Evolutionary conservation across 2,888 invertebrate species (phyloP).

Genomic region (Sipunculus nudus): DNA sequence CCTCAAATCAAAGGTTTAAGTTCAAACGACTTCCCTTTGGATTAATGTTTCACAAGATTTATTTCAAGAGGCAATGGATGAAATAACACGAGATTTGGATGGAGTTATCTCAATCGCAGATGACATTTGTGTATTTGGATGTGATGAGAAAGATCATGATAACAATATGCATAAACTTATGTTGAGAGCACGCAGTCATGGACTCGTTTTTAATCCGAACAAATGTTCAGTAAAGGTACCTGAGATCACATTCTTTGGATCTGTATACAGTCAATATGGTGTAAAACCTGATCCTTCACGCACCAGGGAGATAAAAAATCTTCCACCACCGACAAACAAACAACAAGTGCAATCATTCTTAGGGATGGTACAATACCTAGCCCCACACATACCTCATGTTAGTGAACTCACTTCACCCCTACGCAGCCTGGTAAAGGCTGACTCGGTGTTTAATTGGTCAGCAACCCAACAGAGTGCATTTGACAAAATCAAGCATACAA

Average conservation of each 20-base stretch:
- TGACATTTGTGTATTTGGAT: slow-evolving; percentile 6
- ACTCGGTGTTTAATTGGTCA: slow-evolving; percentile 18
- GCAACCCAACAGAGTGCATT: no score
- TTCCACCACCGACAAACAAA: slow-evolving; percentile 18
- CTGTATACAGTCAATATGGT: slow-evolving; percentile 17
- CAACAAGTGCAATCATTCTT: slow-evolving; percentile 28
- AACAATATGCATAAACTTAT: slow-evolving; percentile 1
- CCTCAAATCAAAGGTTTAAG: slow-evolving; percentile 4
- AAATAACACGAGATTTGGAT: neutral
- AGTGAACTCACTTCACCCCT: slow-evolving; percentile 16
- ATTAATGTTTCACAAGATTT: slow-evolving; percentile 7
- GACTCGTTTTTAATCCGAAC: slow-evolving; percentile 1
- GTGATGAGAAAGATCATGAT: slow-evolving; percentile 1
- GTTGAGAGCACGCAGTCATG: neutral
- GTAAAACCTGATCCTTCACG: slow-evolving; percentile 30
- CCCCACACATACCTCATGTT: slow-evolving; percentile 22
- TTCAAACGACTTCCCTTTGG: slow-evolving; percentile 13
- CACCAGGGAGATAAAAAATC: slow-evolving; percentile 17
- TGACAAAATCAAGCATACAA: no score
- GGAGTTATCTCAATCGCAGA: slow-evolving; percentile 8
- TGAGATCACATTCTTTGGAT: slow-evolving; percentile 30
- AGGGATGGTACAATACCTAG: slow-evolving; percentile 24
- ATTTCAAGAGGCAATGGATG: slow-evolving; percentile 14
- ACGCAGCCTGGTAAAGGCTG: slow-evolving; percentile 21
- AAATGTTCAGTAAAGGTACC: neutral